Percentiles rank a stretch among this genome's conserved stretches.
Conservation (phyloP, 2,113 vertebrate genomes). For the Lophura nycthemera region DNA sequence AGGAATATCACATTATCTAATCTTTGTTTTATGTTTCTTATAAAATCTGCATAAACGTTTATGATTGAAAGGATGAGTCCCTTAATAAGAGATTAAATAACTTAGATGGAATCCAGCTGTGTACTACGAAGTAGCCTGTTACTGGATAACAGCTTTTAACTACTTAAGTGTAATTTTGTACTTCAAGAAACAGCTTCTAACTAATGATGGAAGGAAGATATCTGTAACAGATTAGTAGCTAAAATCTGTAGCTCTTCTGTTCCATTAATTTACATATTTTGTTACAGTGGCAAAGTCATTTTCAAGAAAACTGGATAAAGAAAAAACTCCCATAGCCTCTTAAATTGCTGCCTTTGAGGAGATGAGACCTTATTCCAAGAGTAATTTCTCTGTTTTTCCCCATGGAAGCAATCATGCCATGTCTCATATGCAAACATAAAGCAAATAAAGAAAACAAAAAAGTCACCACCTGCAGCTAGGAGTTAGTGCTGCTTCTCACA, state of each 20-base stretch:
- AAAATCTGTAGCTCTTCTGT: not conserved
- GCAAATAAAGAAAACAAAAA: not conserved
- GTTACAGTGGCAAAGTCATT: not conserved
- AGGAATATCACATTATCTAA: not conserved
- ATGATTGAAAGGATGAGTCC: not conserved
- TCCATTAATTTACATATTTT: not conserved
- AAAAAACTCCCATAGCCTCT: not conserved
- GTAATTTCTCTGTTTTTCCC: not conserved
- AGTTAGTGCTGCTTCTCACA: not conserved
- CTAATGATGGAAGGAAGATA: not conserved
- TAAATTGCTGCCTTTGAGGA: not conserved
- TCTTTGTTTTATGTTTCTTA: not conserved
- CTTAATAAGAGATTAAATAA: not conserved
- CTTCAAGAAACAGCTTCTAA: not conserved
- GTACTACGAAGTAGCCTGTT: not conserved
- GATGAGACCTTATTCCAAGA: not conserved
- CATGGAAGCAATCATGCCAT: not conserved
- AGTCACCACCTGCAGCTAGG: not conserved
- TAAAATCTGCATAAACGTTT: not conserved
- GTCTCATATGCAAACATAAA: not conserved
- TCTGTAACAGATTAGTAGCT: not conserved
- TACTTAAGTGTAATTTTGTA: not conserved
- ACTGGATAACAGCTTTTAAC: not conserved
- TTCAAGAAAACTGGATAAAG: not conserved
- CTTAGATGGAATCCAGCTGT: not conserved